phyloP scores from a whole-genome alignment of 2,888 invertebrate species.

The Drosophila antonietae region DNA sequence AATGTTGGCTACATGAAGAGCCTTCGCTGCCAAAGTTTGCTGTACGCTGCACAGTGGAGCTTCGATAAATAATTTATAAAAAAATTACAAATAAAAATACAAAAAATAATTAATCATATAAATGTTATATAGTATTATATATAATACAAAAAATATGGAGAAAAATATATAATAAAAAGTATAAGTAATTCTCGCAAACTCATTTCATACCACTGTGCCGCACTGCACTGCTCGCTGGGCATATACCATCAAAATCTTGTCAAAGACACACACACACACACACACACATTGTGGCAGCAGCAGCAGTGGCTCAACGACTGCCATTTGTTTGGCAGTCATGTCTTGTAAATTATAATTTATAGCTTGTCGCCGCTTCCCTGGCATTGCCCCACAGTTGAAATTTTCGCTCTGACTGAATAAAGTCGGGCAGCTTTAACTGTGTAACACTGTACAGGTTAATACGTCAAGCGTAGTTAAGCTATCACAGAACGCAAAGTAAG shows the following conservation, averaged over 20 bases:
- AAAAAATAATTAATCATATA: too few species aligned
- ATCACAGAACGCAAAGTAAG: constrained; percentile 1
- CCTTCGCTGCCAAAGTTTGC: constrained; percentile 18
- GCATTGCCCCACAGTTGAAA: constrained; percentile 20
- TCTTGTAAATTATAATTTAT: constrained; percentile 77
- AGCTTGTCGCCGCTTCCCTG: constrained; percentile 46
- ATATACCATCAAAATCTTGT: constrained; percentile 69
- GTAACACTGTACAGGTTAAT: constrained; percentile 1
- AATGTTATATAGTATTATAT: too few species aligned
- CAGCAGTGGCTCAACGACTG: constrained; percentile 42
- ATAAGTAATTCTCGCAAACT: neutral
- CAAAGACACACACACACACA: constrained; percentile 63
- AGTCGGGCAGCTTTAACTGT: constrained; percentile 33
- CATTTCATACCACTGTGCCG: constrained; percentile 19
- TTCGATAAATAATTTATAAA: neutral
- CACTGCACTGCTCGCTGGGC: constrained; percentile 22
- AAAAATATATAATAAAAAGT: too few species aligned
- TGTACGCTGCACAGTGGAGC: constrained; percentile 31
- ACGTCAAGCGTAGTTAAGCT: neutral
- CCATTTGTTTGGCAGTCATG: constrained; percentile 66
- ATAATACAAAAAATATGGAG: too few species aligned
- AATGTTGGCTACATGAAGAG: constrained; percentile 68
- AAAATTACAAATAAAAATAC: neutral
- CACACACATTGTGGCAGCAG: constrained; percentile 20
- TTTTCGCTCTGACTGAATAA: constrained; percentile 3